Base-by-base conservation (phyloP, 1,140 invertebrate genomes). In the Ceratosolen fusciceps region DNA sequence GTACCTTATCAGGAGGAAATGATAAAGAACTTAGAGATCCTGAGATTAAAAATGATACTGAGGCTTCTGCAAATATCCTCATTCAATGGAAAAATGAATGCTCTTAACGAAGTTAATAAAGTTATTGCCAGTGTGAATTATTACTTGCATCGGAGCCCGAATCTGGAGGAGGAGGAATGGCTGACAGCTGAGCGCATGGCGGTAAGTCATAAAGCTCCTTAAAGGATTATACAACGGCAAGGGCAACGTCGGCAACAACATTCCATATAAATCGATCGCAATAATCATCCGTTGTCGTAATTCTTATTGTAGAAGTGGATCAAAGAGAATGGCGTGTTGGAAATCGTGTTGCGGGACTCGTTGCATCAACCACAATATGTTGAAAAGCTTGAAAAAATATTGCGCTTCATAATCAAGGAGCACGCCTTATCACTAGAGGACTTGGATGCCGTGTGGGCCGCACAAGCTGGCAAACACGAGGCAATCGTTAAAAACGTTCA, bases 81-180 rank as follows among this genome's bases (percentile, higher is more conserved):
- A 54, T 99, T 99, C 87, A 99, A 99, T 91, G 98, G 98, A 14
- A 99, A 99, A 92, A 99, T 99, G 98, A 99, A 98, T 89, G 98
- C 98, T 39, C 91, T 99, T 49, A 99, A 99, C 91, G 98, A 99
- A 93, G 97, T 99, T 52, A 99, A 99, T 91, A 98, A 99, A 93
- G 96, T 99, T 37, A 97, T 99, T 65, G 94, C 95, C 37, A 96
- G 95, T 86, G 96, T 98, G 54, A 94, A 94, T 67, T 97, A 96
- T 87, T 97, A 97, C 90, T 94, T 96, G 14, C 93, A 93, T 89
- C 91, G 93, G 79, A 94, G 95, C 85, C 91, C 92, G 62, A 90
- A 91, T 62, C 86, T 93, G 67, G 87, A 93, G 70, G 92, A 95
- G 67, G 97, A 98, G 84, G 97, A 98, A 85, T 98, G 96, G 95